Base-by-base conservation (phyloP, 2,888 invertebrate species). In the Aspidiotus destructor region DNA sequence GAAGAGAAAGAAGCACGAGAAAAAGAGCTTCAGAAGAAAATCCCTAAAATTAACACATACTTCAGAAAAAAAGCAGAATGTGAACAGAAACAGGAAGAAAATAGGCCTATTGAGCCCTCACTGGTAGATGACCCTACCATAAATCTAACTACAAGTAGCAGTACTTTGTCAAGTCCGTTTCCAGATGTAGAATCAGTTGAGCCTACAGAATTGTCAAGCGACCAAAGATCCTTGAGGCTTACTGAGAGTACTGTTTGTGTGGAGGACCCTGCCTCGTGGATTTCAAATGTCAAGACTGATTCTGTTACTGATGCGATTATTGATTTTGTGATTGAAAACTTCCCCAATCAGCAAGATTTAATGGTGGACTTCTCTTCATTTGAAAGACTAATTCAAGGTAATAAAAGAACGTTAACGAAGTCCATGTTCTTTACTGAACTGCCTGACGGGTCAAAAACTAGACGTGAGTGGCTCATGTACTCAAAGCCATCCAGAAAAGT, bases 381-480 rank as follows among this genome's bases (percentile, higher is more conserved):
- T 55, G 17, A 55, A 55, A 9, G 17, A 15, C 55, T 15, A 17
- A 15, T 15, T 15, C 10, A 16, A 10, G 10, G n/a, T 15, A 17
- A 55, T n/a, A 55, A n/a, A 55, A 55, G 55, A 55, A 55, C 13
- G 16, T 17, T 55, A 16, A 55, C 55, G 7, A 55, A 55, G 16
- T n/a, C 55, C 16, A 55, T 55, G n/a, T 55, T 55, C 16, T 55
- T n/a, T 55, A 15, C 55, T n/a, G 16, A 55, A 55, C 55, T 55
- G n/a, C 55, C 55, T 55, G 16, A 55, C 16, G n/a, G 55, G 13
- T 10, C 13, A 55, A 15, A 55, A 55, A 15, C 16, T 15, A 55
- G 55, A 15, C 17, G 16, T 16, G 16, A 11, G 17, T 55, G 55
- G 55, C 10, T 55, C n/a, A 55, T 55, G 55, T 55, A 55, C 16